Base-by-base conservation (phyloP, 2,113 vertebrate species). In the Polypterus senegalus region DNA sequence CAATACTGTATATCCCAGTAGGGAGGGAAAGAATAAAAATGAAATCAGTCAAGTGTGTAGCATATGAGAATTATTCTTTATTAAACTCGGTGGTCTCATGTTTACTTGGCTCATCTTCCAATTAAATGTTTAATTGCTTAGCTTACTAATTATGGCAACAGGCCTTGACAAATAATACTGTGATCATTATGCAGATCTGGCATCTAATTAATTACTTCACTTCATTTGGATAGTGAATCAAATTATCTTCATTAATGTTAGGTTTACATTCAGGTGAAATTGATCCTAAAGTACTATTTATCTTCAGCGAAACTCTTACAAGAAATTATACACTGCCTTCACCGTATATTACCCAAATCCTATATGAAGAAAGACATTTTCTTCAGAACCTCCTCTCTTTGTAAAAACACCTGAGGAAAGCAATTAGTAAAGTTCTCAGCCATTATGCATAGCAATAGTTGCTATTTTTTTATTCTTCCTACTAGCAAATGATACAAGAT, bases 51-150 rank as follows among this genome's bases (percentile, higher is more conserved):
- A 58, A 45, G 43, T 44, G 5, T 7, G 44, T 58, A 58, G 43
- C 43, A 58, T 9, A 45, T 58, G 7, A 58, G 43, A 76, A 84
- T 86, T 77, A 75, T 65, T 62, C 27, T 76, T 78, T 74, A 80
- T 79, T 78, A 76, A 43, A 58, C 43, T 58, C 43, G 4, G 76
- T 71, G 70, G 72, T 69, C 66, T 75, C 76, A 80, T 77, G 74
- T 79, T 79, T 80, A 74, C 70, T 64, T 59, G 63, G 64, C 74
- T 78, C 71, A 76, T 76, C 71, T 75, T 70, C 68, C 77, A 80
- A 79, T 78, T 60, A 74, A 66, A 63, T 6, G 54, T 75, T 62
- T 80, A 76, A 82, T 76, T 76, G 73, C 71, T 65, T 65, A 68
- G 76, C 81, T 80, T 43, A 81, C 67, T 64, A 71, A 70, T 70